phyloP scores from a whole-genome alignment of 2,113 vertebrate genomes.

The Poeciliopsis turrubarensis region DNA sequence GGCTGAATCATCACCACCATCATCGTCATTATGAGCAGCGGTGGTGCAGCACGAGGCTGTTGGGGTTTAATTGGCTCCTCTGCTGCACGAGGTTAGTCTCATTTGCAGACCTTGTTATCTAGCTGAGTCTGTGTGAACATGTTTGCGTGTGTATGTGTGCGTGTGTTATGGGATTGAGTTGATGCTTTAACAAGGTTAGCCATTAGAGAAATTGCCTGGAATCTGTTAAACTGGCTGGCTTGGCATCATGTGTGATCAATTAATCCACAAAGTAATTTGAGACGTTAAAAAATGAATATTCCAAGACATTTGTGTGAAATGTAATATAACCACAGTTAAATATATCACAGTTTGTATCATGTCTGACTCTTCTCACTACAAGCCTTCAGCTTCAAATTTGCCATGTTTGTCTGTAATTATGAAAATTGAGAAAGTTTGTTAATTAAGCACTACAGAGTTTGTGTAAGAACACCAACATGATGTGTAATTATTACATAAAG shows the following conservation, averaged over 20 bases:
- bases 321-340: not conserved
- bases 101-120: conserved; percentile 51
- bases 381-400: not conserved
- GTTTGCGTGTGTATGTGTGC: not conserved
- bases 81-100: conserved; percentile 33
- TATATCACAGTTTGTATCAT: not conserved
- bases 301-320: not conserved
- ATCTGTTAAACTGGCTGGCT: conserved; percentile 3
- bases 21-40: conserved; percentile 28
- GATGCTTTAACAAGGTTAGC: conserved; percentile 26
- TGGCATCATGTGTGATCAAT: not conserved
- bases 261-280: not conserved
- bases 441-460: not conserved
- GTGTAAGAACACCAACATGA: not conserved
- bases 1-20: conserved; percentile 31
- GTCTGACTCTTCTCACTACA: not conserved
- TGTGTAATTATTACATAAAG: not conserved
- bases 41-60: conserved; percentile 9
- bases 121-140: not conserved
- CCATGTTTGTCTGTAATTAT: not conserved
- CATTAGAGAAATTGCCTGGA: not conserved
- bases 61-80: conserved; percentile 52
- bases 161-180: conserved; percentile 4
- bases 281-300: not conserved
- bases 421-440: not conserved